Percentiles rank a stretch among this genome's conserved stretches.
Evolutionary conservation across 2,113 vertebrate genomes (phyloP).

Genomic region (Phaethornis superciliosus): DNA sequence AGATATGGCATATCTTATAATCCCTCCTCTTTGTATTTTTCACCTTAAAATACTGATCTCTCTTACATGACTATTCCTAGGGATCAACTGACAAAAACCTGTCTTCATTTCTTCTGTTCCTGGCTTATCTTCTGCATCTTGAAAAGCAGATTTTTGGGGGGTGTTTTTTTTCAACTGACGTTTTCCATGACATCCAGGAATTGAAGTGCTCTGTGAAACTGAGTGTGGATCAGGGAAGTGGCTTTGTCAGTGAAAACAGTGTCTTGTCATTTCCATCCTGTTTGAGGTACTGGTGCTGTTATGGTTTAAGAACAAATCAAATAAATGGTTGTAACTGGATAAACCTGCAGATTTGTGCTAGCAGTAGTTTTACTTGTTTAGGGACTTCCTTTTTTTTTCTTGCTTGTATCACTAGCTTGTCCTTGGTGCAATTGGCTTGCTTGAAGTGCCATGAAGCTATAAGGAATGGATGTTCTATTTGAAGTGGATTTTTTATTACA

Average conservation of each 20-base stretch:
- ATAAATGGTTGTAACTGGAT: background rate
- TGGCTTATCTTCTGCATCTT: slow-evolving; percentile 8
- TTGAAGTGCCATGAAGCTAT: background rate
- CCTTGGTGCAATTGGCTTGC: background rate
- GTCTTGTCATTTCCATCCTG: background rate
- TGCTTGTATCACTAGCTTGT: background rate
- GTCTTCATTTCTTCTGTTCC: slow-evolving; percentile 12
- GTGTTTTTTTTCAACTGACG: background rate
- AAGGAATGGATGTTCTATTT: slow-evolving; percentile 40
- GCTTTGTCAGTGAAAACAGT: background rate
- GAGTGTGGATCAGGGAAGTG: background rate
- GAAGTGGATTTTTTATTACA: slow-evolving; percentile 20
- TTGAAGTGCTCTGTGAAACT: background rate
- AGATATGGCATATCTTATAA: background rate
- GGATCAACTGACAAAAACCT: slow-evolving; percentile 35
- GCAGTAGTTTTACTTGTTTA: background rate
- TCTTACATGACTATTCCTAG: background rate
- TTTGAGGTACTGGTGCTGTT: background rate
- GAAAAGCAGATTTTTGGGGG: background rate
- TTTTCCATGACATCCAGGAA: background rate
- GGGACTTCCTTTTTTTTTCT: background rate
- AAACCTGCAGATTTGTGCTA: background rate
- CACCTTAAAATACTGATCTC: slow-evolving; percentile 13
- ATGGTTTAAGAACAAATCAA: background rate
- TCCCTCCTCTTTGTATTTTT: background rate